Base-by-base conservation (phyloP, 2,888 invertebrate genomes). In the Dicyrtoma fusca region DNA sequence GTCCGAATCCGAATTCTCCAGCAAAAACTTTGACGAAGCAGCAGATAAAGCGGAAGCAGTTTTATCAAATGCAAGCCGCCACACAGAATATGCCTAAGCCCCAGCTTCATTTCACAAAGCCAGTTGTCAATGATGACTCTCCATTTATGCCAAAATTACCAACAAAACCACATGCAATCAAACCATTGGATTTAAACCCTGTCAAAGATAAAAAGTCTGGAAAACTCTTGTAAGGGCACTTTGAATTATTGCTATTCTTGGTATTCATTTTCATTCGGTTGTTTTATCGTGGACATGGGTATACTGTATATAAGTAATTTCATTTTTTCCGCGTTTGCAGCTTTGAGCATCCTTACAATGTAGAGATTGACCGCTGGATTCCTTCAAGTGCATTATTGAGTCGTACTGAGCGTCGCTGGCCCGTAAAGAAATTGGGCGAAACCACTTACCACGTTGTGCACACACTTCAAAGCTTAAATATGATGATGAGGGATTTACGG, bases 401-500 rank as follows among this genome's bases (percentile, higher is more conserved):
- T 19, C 25, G 13, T 17, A 59, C 70, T n/a, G 13, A n/a, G 17
- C 6, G 49, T 19, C 17, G 42, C 23, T 25, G 51, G 45, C n/a
- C 23, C 10, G 17, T 51, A 11, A 44, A 19, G 21, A 26, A n/a
- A 14, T 11, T 62, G 13, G 19, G 47, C 21, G 23, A 42, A 13
- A 42, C 70, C 13, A 17, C 10, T 2, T 51, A 47, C 19, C 26
- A 23, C 13, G 14, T 51, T 1, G 70, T 70, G 10, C 21, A 51
- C 14, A 51, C 70, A 13, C 10, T 44, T 34, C 19, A 21, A 17
- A 23, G 26, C 34, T 14, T 70, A 21, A n/a, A 53, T 19, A 19
- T 25, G 1, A 85, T 97, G 51, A 81, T 92, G 2, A 83, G 87
- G 0, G 89, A 90, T 75, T 84, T 98, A 73, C 85, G 86, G 53